Percentiles rank a stretch among this genome's conserved stretches.
Evolutionary conservation across 2,113 vertebrate species (phyloP).

Genomic region (Mormoops blainvillei): DNA sequence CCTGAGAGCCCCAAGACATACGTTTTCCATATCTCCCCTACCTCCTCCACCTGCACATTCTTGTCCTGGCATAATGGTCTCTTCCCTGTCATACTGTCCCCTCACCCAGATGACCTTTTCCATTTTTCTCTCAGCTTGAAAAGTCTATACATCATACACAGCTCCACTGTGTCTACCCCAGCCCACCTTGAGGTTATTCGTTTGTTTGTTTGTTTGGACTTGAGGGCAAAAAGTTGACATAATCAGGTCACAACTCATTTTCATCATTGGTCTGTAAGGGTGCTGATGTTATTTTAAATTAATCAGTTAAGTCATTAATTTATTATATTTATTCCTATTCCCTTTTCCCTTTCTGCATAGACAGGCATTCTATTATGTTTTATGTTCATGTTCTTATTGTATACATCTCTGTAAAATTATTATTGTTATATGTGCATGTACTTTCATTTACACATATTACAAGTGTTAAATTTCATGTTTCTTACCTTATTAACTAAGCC

Average conservation of each 20-base stretch:
- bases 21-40: not conserved
- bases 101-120: not conserved
- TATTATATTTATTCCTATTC: not conserved
- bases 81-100: not conserved
- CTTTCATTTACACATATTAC: not conserved
- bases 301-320: not conserved
- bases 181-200: not conserved
- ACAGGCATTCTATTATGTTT: not conserved
- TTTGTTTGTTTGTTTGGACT: not conserved
- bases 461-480: not conserved
- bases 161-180: not conserved
- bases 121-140: not conserved
- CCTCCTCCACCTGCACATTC: not conserved
- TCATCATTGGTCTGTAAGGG: not conserved
- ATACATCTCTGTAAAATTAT: not conserved
- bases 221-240: not conserved
- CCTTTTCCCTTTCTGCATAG: not conserved
- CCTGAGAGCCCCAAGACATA: not conserved
- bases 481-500: not conserved
- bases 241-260: not conserved
- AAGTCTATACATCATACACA: not conserved
- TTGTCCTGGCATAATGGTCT: not conserved
- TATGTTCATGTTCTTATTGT: not conserved
- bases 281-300: not conserved
- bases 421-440: not conserved